Evolutionary conservation across 2,113 vertebrate species (phyloP).

Genomic region (Hippocampus zosterae): DNA sequence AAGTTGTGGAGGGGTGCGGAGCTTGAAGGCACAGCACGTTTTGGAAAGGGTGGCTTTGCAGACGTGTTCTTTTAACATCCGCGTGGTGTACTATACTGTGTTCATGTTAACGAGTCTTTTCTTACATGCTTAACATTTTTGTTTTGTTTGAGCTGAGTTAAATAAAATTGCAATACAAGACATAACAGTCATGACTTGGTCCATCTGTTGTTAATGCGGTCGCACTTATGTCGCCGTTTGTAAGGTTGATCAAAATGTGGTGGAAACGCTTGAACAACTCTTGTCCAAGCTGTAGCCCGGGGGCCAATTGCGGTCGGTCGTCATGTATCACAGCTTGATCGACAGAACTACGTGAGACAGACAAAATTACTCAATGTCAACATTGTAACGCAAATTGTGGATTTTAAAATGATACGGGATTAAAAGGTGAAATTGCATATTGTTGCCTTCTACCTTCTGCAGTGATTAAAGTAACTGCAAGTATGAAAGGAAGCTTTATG

Average conservation of each 20-base stretch:
- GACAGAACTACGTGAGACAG: too few species aligned
- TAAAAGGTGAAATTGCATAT: neutral
- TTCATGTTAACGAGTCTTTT: constrained; percentile 87
- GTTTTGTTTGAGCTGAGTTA: constrained; percentile 89
- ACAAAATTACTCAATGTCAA: neutral
- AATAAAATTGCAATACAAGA: constrained; percentile 93
- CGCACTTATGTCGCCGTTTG: too few species aligned
- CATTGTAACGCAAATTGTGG: neutral
- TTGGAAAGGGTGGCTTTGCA: constrained; percentile 58
- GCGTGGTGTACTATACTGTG: constrained; percentile 85
- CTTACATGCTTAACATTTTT: constrained; percentile 86
- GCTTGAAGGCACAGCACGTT: constrained; percentile 68
- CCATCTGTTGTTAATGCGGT: neutral
- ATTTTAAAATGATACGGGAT: neutral
- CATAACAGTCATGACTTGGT: neutral
- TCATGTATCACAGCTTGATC: too few species aligned
- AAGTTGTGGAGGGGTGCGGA: constrained; percentile 58
- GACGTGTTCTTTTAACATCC: constrained; percentile 74
- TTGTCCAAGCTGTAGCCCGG: too few species aligned
- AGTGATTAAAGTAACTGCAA: neutral
- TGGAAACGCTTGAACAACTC: too few species aligned
- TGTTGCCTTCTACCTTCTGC: neutral
- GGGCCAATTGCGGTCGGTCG: too few species aligned
- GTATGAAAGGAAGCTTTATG: neutral
- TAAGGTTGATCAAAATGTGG: too few species aligned